These are phyloP conservation scores for Hesperia comma DNA, from an alignment of 2,888 invertebrate genomes.

Conservation along the genomic window DNA sequence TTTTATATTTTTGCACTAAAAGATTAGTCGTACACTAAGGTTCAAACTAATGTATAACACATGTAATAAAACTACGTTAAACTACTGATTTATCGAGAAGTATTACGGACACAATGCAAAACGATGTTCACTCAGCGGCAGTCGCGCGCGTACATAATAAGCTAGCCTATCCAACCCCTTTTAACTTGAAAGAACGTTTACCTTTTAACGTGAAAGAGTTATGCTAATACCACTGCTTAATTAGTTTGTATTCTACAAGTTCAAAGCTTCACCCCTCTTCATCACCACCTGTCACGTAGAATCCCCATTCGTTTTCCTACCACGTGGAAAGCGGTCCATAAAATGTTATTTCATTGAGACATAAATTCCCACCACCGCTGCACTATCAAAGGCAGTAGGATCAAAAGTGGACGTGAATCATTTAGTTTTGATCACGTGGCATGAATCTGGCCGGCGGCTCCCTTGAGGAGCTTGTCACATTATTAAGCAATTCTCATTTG, in stretches of 20 bases:
- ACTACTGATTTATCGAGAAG: no score
- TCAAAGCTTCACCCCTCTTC: background rate
- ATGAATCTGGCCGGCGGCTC: background rate
- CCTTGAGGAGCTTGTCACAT: slow-evolving; percentile 9
- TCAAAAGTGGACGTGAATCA: slow-evolving; percentile 17
- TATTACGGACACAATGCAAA: no score
- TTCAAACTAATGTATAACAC: no score
- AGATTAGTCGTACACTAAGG: no score
- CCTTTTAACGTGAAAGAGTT: no score
- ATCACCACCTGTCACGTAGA: background rate
- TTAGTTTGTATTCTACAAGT: background rate
- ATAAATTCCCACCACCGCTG: background rate
- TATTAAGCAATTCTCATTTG: slow-evolving; percentile 27
- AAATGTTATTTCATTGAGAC: background rate
- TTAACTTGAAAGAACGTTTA: no score
- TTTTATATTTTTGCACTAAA: no score
- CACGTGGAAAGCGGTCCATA: background rate
- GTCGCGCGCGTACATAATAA: no score
- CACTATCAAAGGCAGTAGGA: slow-evolving; percentile 10
- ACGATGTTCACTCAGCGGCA: no score
- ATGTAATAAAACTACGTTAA: no score
- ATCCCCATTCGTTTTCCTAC: background rate
- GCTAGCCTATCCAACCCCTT: no score
- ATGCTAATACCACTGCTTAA: background rate
- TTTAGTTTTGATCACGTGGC: slow-evolving; percentile 11